These are phyloP conservation scores for Pedicia rivosa DNA, from an alignment of 2,888 invertebrate species.

Conservation along the genomic window DNA sequence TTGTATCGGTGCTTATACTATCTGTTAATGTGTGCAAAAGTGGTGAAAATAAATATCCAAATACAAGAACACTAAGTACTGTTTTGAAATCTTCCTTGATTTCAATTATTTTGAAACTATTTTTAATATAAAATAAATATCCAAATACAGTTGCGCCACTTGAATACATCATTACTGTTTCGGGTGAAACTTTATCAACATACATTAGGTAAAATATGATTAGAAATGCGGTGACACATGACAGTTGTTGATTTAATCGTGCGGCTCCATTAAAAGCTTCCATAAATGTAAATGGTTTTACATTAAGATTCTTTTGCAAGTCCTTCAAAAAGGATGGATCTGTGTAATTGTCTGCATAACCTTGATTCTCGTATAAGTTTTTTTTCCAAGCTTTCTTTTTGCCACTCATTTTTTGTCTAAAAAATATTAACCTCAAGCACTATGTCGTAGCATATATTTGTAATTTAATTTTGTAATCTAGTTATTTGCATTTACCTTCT, in stretches of 20 bases:
- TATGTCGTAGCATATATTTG: no score
- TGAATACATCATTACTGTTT: constrained; percentile 42
- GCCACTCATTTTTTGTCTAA: no score
- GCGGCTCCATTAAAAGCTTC: constrained; percentile 63
- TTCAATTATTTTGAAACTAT: constrained; percentile 17
- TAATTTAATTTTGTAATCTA: no score
- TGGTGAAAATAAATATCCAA: constrained; percentile 82
- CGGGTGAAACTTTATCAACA: constrained; percentile 47
- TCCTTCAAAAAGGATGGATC: constrained; percentile 74
- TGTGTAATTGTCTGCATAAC: constrained; percentile 84
- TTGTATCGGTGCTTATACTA: constrained; percentile 94
- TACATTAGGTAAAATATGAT: constrained; percentile 57
- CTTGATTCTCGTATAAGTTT: constrained; percentile 75
- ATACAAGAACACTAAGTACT: constrained; percentile 61
- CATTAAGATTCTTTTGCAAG: constrained; percentile 65
- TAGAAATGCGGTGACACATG: constrained; percentile 56
- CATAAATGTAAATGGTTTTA: constrained; percentile 50
- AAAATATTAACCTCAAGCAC: no score
- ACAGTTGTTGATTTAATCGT: constrained; percentile 63
- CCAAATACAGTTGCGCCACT: constrained; percentile 39
- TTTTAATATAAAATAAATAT: constrained; percentile 40
- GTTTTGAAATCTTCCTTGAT: constrained; percentile 54
- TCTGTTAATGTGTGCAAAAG: constrained; percentile 87
- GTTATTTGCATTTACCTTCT: no score
- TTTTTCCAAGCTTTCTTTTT: constrained; percentile 50